Percentiles rank a stretch among this genome's conserved stretches.
These are phyloP conservation scores for Loris lydekkerianus DNA, from an alignment of 2,797 vertebrate genomes.

Conservation along the genomic window DNA sequence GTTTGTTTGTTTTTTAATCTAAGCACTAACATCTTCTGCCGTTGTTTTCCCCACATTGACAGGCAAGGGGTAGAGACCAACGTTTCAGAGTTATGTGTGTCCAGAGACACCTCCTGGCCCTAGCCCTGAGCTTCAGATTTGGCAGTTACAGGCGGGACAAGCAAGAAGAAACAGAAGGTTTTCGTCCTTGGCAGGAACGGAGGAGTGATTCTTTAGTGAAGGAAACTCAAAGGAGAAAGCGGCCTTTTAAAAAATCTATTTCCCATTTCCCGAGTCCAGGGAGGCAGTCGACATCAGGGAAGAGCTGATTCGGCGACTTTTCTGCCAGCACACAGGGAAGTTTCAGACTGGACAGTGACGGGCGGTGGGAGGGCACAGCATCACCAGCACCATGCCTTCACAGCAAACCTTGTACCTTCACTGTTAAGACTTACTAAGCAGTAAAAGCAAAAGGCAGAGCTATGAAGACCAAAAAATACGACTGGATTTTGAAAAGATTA, in stretches of 20 bases:
- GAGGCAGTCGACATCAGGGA: too few relatives aligned
- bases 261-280: not conserved
- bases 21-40: not conserved
- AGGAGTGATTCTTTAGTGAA: not conserved
- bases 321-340: rapidly evolving
- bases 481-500: not conserved
- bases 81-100: rapidly evolving
- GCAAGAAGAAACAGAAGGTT: not conserved
- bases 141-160: not conserved
- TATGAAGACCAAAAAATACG: not conserved
- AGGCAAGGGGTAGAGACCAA: not conserved
- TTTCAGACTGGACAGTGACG: not conserved
- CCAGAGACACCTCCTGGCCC: not conserved
- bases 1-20: not conserved
- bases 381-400: not conserved
- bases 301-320: too few relatives aligned
- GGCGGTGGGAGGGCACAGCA: rapidly evolving
- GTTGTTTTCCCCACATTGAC: not conserved
- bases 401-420: not conserved
- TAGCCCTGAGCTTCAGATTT: too few relatives aligned
- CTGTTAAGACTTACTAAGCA: not conserved
- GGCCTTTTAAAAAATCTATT: not conserved
- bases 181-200: not conserved
- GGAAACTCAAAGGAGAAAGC: not conserved
- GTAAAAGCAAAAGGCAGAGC: not conserved